Percentiles rank a stretch among this genome's conserved stretches.
These are phyloP conservation scores for Rhinella marina DNA, from an alignment of 2,797 vertebrate species.

Conservation along the genomic window DNA sequence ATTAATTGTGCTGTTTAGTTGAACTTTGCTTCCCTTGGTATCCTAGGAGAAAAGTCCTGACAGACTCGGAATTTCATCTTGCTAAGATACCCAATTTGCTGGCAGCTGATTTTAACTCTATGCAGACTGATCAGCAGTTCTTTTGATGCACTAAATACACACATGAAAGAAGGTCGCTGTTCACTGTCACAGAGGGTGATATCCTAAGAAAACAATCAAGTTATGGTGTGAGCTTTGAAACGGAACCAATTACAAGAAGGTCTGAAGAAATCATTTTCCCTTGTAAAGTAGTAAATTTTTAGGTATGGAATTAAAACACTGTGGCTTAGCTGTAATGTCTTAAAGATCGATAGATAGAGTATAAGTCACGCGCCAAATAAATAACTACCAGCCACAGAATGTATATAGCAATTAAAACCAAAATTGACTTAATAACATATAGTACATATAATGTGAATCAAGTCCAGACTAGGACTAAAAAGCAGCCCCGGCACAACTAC, in stretches of 20 bases:
- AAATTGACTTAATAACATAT: no score
- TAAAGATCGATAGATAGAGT: background rate
- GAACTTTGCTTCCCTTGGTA: conserved; percentile 73
- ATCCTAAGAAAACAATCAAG: background rate
- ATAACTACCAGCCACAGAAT: no score
- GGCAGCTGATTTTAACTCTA: conserved; percentile 66
- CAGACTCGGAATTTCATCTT: conserved; percentile 75
- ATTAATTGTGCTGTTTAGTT: conserved; percentile 73
- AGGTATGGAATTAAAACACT: background rate
- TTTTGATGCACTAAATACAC: conserved; percentile 70
- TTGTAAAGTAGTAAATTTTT: background rate
- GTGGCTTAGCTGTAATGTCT: background rate
- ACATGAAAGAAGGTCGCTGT: conserved; percentile 64
- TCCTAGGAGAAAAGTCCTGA: conserved; percentile 75
- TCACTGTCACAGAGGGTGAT: conserved; percentile 10
- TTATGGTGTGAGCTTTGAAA: background rate
- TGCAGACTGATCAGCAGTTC: conserved; percentile 63
- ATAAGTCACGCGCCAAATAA: no score
- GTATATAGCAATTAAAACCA: no score
- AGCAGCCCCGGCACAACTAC: no score
- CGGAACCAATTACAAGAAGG: background rate
- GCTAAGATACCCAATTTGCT: conserved; percentile 72
- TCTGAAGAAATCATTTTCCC: background rate
- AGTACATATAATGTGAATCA: no score
- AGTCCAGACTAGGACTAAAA: no score